These are phyloP conservation scores for Panulirus ornatus DNA, from an alignment of 1,140 invertebrate species.

Conservation along the genomic window DNA sequence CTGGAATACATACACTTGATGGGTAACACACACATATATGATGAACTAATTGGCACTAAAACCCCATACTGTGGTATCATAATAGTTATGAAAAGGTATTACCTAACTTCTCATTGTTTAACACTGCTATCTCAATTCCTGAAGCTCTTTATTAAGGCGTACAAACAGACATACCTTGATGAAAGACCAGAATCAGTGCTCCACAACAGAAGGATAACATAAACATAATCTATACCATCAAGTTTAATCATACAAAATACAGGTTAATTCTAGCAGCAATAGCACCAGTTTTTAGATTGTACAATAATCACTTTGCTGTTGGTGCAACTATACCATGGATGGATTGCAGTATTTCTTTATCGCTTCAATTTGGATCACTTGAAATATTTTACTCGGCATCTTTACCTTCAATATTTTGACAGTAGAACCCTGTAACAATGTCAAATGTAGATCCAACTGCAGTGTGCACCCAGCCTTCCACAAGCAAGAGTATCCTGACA, in stretches of 20 bases:
- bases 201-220: background rate
- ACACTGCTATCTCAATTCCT: too few relatives aligned
- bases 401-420: background rate
- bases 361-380: background rate
- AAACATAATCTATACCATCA: constrained; percentile 41
- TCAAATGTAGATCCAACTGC: background rate
- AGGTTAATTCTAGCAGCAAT: constrained; percentile 58
- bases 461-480: background rate
- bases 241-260: constrained; percentile 60
- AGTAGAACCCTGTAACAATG: constrained; percentile 8
- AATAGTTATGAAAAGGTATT: too few relatives aligned
- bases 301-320: constrained; percentile 54
- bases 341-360: constrained; percentile 35
- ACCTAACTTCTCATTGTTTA: too few relatives aligned
- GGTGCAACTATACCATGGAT: constrained; percentile 50
- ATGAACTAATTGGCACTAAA: too few relatives aligned
- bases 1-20: too few relatives aligned
- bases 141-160: too few relatives aligned
- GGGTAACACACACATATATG: too few relatives aligned
- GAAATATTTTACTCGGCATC: background rate
- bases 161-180: too few relatives aligned
- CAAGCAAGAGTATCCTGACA: too few relatives aligned
- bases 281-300: constrained; percentile 60
- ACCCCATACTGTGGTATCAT: too few relatives aligned
- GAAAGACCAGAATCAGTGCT: too few relatives aligned